Base-by-base conservation (phyloP, 2,888 invertebrate genomes). In the Drosophila kanekoi region DNA sequence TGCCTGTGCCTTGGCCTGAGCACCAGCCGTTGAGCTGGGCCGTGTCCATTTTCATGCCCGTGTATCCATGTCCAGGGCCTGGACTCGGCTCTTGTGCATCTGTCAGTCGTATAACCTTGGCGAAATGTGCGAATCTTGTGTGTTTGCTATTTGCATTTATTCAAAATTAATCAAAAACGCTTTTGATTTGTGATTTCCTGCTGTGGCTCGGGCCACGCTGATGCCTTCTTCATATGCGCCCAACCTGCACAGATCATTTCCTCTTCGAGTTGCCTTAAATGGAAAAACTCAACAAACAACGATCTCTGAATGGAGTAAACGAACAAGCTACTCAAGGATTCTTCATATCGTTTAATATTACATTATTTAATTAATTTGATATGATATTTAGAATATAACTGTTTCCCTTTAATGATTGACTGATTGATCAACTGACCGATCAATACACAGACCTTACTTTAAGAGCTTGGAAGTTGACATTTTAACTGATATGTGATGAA, bases 171-270 rank as follows among this genome's bases (percentile, higher is more conserved):
- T 91, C 91, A 90, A 90, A 90, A 80, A 65, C 72, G 75, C 70
- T 81, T 87, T 81, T 90, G 88, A 90, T 87, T 90, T 89, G 90
- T 87, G 90, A 90, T 89, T 90, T 91, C 91, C 91, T 88, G 91
- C 90, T 91, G 90, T 71, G 89, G 66, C 52, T 49, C 28, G 18
- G 14, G 44, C 32, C 20, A 33, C 56, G 44, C 32, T 41, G 23
- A 38, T 56, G 14, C 41, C 28, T 14, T 16, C 10, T 41, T 28
- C 41, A 53, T 47, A 48, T 43, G 32, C 51, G 32, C 44, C 45
- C 40, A 41, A 13, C 48, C 48, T 43, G 53, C 53, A 23, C 44
- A 59, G 67, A 23, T 54, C 58, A 37, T 40, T 53, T 48, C 58
- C 57, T 44, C 16, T 32, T 18, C 2, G 13, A 14, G 14, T 41